phyloP scores from a whole-genome alignment of 2,797 vertebrate genomes.

The Macroramphosus scolopax region DNA sequence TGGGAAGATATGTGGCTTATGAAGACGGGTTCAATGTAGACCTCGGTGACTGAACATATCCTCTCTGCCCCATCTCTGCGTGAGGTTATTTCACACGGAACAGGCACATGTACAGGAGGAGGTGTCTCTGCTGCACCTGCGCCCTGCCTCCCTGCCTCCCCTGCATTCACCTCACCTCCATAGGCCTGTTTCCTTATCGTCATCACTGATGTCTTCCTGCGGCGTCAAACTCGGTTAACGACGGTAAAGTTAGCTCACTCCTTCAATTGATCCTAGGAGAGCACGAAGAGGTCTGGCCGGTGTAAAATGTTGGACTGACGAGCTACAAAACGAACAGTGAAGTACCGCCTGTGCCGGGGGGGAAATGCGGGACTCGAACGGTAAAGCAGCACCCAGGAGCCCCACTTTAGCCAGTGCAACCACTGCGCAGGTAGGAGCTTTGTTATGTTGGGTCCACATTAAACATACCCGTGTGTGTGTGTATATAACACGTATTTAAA shows the following conservation, averaged over 20 bases:
- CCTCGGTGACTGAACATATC: too few relatives aligned
- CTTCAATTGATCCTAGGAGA: too few relatives aligned
- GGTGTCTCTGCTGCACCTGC: conserved; percentile 41
- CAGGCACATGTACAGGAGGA: not conserved
- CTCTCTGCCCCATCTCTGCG: too few relatives aligned
- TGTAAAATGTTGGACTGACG: conserved; percentile 22
- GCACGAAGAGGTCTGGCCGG: not conserved
- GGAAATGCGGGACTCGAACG: conserved; percentile 70
- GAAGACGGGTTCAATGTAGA: too few relatives aligned
- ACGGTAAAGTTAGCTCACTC: too few relatives aligned
- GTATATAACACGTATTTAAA: too few relatives aligned
- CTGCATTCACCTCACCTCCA: conserved; percentile 25
- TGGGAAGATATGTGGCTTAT: too few relatives aligned
- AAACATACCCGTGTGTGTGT: not conserved
- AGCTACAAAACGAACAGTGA: not conserved
- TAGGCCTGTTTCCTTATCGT: conserved; percentile 37
- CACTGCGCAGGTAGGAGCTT: conserved; percentile 59
- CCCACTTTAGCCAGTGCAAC: conserved; percentile 12
- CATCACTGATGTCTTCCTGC: conserved; percentile 31
- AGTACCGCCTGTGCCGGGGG: conserved; percentile 11
- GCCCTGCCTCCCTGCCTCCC: conserved; percentile 17
- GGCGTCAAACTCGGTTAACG: not conserved
- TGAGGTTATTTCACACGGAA: too few relatives aligned
- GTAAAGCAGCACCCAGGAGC: conserved; percentile 49
- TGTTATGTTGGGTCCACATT: too few relatives aligned